Evolutionary conservation across 2,888 invertebrate genomes (phyloP).

Genomic region (Pyralis farinalis): DNA sequence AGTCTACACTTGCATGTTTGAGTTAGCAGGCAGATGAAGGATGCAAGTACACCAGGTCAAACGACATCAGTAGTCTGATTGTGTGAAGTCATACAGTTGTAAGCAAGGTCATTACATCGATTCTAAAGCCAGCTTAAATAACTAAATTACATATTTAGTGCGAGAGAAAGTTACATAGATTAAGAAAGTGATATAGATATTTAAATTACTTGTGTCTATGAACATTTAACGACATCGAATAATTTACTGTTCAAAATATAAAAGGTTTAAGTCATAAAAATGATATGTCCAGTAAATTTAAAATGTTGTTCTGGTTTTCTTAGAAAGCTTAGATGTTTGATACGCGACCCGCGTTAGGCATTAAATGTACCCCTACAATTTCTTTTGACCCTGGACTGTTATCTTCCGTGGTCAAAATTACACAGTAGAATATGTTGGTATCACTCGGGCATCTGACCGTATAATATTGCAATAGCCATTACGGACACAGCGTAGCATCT

Average conservation of each 20-base stretch:
- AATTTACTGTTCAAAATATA: neutral
- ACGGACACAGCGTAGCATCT: slow-evolving; percentile 71
- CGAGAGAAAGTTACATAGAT: no score
- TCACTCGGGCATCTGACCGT: slow-evolving; percentile 69
- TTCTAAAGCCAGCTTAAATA: no score
- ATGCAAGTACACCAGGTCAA: no score
- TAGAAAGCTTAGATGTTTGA: slow-evolving; percentile 61
- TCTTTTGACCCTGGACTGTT: slow-evolving; percentile 63
- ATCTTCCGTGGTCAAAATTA: slow-evolving; percentile 65
- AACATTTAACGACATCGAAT: neutral
- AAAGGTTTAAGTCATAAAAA: slow-evolving; percentile 27
- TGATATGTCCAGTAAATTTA: slow-evolving; percentile 25
- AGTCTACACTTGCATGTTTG: no score
- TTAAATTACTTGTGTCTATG: no score
- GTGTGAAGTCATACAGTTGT: no score
- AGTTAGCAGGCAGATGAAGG: no score
- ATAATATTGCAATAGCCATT: slow-evolving; percentile 77
- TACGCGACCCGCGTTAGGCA: slow-evolving; percentile 56
- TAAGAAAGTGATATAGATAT: no score
- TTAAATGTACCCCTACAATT: slow-evolving; percentile 54
- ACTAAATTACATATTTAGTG: no score
- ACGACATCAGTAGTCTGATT: no score
- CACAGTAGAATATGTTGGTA: slow-evolving; percentile 66
- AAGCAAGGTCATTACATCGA: no score
- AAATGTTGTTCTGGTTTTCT: slow-evolving; percentile 45